Base-by-base conservation (phyloP, 2,888 invertebrate genomes). In the Lepetodrilus schrolli region DNA sequence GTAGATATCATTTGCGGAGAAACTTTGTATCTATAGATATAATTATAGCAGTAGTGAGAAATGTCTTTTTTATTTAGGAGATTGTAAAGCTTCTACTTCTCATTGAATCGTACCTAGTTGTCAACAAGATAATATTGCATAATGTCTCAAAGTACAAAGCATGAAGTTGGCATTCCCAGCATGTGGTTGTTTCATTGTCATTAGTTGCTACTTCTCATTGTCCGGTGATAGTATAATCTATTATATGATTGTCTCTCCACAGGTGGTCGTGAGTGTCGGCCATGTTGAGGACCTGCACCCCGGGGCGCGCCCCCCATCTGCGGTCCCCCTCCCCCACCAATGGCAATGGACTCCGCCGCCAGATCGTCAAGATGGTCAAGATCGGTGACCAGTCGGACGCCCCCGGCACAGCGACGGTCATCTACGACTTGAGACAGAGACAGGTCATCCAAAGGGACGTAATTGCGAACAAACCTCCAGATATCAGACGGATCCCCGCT, bases 291-390 rank as follows among this genome's bases (percentile, higher is more conserved):
- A 47, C 47, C 7, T 47, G 68, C 23, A 68, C 38, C 30, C 68
- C 68, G 68, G 68, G 68, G 68, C 68, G 21, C n/a, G 68, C 47
- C 13, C 68, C 68, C 4, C 68, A 38, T 23, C 30, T 68, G 10
- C 47, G 26, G 13, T n/a, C 23, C n/a, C n/a, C 58, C 13, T 47
- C 26, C 26, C 43, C 68, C 10, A 23, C 38, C 23, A 13, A 26
- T 7, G 34, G 20, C n/a, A 20, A 65, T 17, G 43, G 47, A 13
- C 26, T 68, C 5, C 47, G 68, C 10, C 68, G 68, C 47, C 68
- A 68, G 47, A 68, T 68, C 17, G 68, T 68, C 13, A 47, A 68
- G 26, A 68, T 68, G 68, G 68, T 68, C 23, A 43, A 47, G n/a
- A 68, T 68, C 26, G 47, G 26, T 23, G 68, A 68, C n/a, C 47